Evolutionary conservation across 30 jellyfish, hydroid and myxozoan genomes (phyloP), one percentile per base, ranked within the genome.

Genomic region (Turritopsis rubra): DNA sequence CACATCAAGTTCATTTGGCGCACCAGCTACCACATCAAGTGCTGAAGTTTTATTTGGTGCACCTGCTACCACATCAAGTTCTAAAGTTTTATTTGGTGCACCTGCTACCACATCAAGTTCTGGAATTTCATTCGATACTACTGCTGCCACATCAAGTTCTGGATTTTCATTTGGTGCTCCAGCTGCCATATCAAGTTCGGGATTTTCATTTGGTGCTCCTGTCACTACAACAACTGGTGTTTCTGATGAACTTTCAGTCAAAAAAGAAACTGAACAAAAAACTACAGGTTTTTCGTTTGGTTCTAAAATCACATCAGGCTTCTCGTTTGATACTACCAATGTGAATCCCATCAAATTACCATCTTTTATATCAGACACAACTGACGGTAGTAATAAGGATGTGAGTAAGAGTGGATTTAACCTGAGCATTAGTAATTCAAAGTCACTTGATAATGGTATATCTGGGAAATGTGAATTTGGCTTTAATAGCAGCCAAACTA

Each of bases 321-420:
- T 60, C 21, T 21, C 73, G 0, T 60, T 60, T 60, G 73, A 23
- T 23, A 60, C 73, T 21, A 60, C 22, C 21, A 60, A 21, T 0
- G 19, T 60, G 19, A 60, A 60, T 0, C 21, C 73, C 22, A 60
- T 23, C 21, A 23, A n/a, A n/a, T n/a, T 0, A 60, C 73, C 73
- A 0, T 60, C 73, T 18, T 23, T 60, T 60, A 60, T 18, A 60
- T 18, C 73, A 0, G 21, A 21, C 21, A 60, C 73, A 21, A 60
- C 21, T 18, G 73, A 60, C 0, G 30, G 16, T 1, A 23, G 0
- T 17, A 68, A 23, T 9, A 68, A 0, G 9, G 77, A n/a, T 68
- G 30, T 68, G 30, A 23, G 23, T n/a, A 68, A 68, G 17, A 68
- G 22, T 68, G 77, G 77, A 23, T 68, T 68, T 68, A 68, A 68